Conservation (phyloP, 2,888 invertebrate species). For the Lasioglossum zephyrum region DNA sequence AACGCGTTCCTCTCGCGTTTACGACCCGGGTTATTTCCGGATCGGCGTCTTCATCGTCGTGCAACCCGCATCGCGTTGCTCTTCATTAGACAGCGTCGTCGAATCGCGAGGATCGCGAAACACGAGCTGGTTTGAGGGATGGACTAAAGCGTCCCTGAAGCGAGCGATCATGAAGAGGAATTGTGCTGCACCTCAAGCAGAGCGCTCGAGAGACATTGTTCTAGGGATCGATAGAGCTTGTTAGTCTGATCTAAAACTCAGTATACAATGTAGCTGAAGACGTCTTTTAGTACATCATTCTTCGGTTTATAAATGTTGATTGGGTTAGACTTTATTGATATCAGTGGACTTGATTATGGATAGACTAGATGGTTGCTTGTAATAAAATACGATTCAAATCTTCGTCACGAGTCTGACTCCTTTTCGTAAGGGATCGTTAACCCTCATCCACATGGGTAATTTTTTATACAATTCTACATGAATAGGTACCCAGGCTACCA, state of each 20-base stretch:
- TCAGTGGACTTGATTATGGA: no score
- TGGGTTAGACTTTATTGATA: no score
- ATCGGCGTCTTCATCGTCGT: conserved; percentile 67
- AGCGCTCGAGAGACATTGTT: no score
- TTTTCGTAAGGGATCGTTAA: neutral
- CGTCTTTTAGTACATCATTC: no score
- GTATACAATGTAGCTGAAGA: no score
- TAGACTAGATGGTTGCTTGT: no score
- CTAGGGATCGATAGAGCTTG: no score
- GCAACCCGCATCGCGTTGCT: conserved; percentile 22
- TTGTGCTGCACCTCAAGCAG: neutral
- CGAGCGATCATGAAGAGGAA: neutral
- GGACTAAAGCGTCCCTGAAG: neutral
- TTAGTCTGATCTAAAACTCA: no score
- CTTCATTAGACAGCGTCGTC: conserved; percentile 11
- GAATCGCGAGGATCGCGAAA: neutral
- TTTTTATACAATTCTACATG: no score
- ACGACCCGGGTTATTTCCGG: conserved; percentile 75
- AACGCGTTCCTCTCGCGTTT: conserved; percentile 55
- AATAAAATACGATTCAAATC: neutral
- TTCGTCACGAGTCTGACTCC: neutral
- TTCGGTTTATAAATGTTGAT: no score
- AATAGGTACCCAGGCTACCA: no score
- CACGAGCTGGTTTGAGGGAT: neutral
- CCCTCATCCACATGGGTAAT: no score